Evolutionary conservation across 2,888 invertebrate species (phyloP), one percentile per base, ranked within the genome.

Genomic region (Drosophila hamatofila): DNA sequence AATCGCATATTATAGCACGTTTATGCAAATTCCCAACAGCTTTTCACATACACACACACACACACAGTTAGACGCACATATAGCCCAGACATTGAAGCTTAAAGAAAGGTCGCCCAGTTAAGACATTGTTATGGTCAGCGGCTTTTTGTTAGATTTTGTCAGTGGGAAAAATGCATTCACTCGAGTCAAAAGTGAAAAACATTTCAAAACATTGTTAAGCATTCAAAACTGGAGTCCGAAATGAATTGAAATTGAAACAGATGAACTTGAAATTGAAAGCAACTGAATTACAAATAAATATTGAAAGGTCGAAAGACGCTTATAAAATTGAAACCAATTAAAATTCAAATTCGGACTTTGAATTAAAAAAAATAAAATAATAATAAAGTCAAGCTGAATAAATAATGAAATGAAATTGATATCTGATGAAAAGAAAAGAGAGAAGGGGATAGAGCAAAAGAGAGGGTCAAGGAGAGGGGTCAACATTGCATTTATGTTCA

Each of bases 1-100:
- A 83, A 83, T 88, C 73, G 59, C 76, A 72, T 61, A 83, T 84
- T 74, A 83, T 88, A 65, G 70, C 62, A 39, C 73, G 64, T 83
- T 85, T 83, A 83, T 88, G 83, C 81, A 86, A 88, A 88, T 83
- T 62, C 37, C 23, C 33, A 46, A 55, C 52, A 61, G 54, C 52
- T 56, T 77, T 68, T 73, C 48, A 52, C 55, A 58, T 23, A 62
- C 46, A 39, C 25, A 67, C 39, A 61, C 25, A 3, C n/a, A n/a
- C n/a, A n/a, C n/a, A n/a, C n/a, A n/a, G n/a, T 58, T 18, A 59
- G 4, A 21, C 44, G 23, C 44, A 23, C 44, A 44, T 16, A 9
- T 39, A 62, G 21, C 41, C 27, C 21, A 56, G 18, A 66, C 35
- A 48, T 39, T 67, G n/a, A 39, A 41, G 41, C 23, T 25, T n/a